These are phyloP conservation scores for Caerostris extrusa DNA, from an alignment of 1,140 invertebrate species.

Conservation along the genomic window DNA sequence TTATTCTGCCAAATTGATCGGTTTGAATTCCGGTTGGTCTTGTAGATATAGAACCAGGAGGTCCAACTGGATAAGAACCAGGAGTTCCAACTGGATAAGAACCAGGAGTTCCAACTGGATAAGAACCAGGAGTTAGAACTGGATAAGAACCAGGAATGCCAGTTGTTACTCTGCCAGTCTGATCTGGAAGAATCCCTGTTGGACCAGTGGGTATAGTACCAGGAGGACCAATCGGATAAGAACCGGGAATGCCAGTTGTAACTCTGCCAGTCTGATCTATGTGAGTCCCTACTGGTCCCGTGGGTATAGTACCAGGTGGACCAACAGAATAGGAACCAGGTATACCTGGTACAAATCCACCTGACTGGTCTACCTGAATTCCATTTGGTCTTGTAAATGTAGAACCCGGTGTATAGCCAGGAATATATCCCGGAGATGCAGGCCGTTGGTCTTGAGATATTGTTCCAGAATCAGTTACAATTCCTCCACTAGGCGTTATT, in stretches of 20 bases:
- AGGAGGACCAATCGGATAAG: background rate
- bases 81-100: too few relatives aligned
- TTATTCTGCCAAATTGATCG: background rate
- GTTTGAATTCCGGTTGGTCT: background rate
- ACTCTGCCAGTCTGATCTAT: background rate
- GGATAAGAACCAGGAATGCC: background rate
- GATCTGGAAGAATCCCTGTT: background rate
- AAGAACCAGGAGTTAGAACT: too few relatives aligned
- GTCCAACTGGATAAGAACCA: background rate
- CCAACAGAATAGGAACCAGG: background rate
- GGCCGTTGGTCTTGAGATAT: background rate
- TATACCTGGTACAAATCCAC: background rate
- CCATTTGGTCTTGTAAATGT: too few relatives aligned
- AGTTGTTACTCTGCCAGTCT: background rate
- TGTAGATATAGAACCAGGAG: conserved; percentile 5
- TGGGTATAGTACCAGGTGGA: background rate
- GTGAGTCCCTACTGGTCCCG: background rate
- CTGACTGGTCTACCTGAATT: too few relatives aligned
- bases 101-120: too few relatives aligned
- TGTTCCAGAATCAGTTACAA: background rate
- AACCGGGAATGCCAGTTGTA: too few relatives aligned
- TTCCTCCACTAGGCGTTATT: background rate
- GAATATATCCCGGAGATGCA: background rate
- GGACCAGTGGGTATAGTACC: background rate
- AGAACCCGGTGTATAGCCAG: background rate